Percentiles rank a stretch among this genome's conserved stretches.
Conservation (phyloP, 1,140 invertebrate species). For the Nebria ingens region DNA sequence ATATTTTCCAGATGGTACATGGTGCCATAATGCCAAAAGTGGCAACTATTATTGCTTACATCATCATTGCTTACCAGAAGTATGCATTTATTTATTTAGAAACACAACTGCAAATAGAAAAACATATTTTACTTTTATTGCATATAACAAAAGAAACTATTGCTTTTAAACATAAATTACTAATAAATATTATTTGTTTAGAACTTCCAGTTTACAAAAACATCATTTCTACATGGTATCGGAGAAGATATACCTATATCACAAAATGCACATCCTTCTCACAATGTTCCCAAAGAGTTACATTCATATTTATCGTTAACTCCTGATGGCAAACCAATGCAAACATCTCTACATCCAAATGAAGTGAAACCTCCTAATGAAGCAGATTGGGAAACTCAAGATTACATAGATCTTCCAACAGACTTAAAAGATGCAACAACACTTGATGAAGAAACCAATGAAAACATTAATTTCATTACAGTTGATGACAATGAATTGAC, state of each 20-base stretch:
- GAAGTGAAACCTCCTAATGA: constrained; percentile 25
- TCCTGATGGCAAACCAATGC: constrained; percentile 44
- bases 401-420: constrained; percentile 41
- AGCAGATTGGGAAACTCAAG: constrained; percentile 43
- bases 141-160: too few species aligned
- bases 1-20: constrained; percentile 72
- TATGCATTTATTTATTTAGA: constrained; percentile 26
- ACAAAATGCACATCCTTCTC: constrained; percentile 44
- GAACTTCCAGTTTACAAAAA: constrained; percentile 47
- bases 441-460: constrained; percentile 11
- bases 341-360: constrained; percentile 39
- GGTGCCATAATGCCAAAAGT: constrained; percentile 55
- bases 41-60: constrained; percentile 61
- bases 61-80: constrained; percentile 61
- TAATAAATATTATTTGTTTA: constrained; percentile 21
- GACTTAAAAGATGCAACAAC: background rate
- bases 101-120: too few species aligned
- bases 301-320: constrained; percentile 49
- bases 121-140: constrained; percentile 17
- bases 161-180: constrained; percentile 14
- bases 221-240: constrained; percentile 36
- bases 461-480: constrained; percentile 5
- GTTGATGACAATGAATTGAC: background rate
- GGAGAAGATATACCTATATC: constrained; percentile 43
- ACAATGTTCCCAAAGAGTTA: constrained; percentile 37